Base-by-base conservation (phyloP, 2,113 vertebrate genomes). In the Trematocara unimaculatum region DNA sequence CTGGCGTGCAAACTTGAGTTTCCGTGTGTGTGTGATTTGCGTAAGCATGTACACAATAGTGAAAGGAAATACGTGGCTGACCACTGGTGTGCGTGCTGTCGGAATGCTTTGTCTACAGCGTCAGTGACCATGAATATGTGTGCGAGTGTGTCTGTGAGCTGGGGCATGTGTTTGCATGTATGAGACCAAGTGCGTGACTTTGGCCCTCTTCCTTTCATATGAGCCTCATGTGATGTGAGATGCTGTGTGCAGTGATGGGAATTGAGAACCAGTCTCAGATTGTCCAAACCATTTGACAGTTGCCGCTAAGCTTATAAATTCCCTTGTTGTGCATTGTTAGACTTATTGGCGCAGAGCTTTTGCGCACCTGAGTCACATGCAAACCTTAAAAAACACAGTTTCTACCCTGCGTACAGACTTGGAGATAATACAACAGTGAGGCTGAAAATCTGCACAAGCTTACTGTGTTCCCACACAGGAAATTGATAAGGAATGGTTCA, bases 81-180 rank as follows among this genome's bases (percentile, higher is more conserved):
- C 81, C 81, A 74, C 23, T 55, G 26, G 38, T 79, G 72, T 90
- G 84, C 33, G 20, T 91, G 92, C 87, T 72, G 40, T 17, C 20
- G 23, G 80, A 47, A 88, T 13, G 26, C 40, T 93, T 31, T 86
- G 86, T 82, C 81, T 89, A 29, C 3, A 2, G 20, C 55, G 87
- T 45, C 84, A 90, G 88, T 91, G 91, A 87, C 91, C 78, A 80
- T 92, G 89, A 89, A 87, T 87, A 82, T 35, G 13, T 79, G 84
- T 82, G 60, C 53, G 79, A 81, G 81, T 42, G 80, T 14, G 56
- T 62, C 83, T 92, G 40, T 58, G 85, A 80, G 88, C 33, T 42
- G 11, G 87, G 64, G 88, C 91, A 84, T 93, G 93, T 85, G 89
- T 89, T 86, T 87, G 93, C 89, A 93, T 94, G 92, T 89, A 89